Base-by-base conservation (phyloP, 1,140 invertebrate species). In the Macrotrachela quadricornifera region DNA sequence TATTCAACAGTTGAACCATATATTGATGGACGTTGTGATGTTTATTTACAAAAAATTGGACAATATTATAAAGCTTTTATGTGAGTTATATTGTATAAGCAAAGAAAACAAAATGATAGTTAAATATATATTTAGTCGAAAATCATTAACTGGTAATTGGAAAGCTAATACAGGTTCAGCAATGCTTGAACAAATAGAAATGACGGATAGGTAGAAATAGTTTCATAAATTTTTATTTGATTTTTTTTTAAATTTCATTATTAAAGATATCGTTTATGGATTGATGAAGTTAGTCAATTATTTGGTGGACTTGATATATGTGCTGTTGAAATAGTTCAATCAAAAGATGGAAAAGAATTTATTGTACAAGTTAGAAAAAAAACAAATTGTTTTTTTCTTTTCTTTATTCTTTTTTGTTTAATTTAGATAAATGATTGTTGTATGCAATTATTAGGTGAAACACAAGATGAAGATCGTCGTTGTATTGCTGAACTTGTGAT, bases 151-250 rank as follows among this genome's bases (percentile, higher is more conserved):
- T 48, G 88, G 90, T 30, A 90, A 91, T 70, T 96, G 91, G 91
- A 96, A 96, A 71, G 91, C 87, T 14, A 94, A 94, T 71, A 85
- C 83, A 37, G 88, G 90, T 14, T 92, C 87, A 13, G 85, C 90
- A 11, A 94, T 96, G 85, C 73, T 96, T 59, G 90, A 95, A 73
- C 87, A 94, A 71, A 80, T 92, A 47, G 78, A 82, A 21, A 83
- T 94, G 75, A 85, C 82, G 49, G 87, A 55, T 47, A 68, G 69
- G 65, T 30, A 30, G 8, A 30, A 30, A 4, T 30, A 2, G 8
- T 4, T 30, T 30, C 21, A 4, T 30, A 4, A 4, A 30, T 30
- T 30, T 4, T 4, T 30, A 30, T 30, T 30, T 8, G 21, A 4
- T 4, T 4, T n/a, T n/a, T n/a, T n/a, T n/a, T 30, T 30, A 4